Percentiles rank a stretch among this genome's conserved stretches.
Evolutionary conservation across 2,888 invertebrate species (phyloP).

Genomic region (Eupithecia subumbrata): DNA sequence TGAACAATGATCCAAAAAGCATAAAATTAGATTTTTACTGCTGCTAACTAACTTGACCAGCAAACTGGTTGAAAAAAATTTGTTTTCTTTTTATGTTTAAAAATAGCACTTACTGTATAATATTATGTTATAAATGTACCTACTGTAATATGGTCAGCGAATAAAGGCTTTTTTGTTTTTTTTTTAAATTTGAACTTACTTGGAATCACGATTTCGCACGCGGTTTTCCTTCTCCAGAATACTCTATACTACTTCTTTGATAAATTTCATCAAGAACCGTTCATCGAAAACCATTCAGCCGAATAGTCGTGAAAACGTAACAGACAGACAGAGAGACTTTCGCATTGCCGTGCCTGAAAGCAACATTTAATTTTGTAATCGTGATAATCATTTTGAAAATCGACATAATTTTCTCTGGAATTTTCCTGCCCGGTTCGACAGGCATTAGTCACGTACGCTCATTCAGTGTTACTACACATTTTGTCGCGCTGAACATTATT

Average conservation of each 20-base stretch:
- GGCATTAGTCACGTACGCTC: constrained; percentile 6
- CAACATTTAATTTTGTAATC: not conserved
- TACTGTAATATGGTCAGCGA: too few relatives aligned
- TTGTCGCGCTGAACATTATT: constrained; percentile 19
- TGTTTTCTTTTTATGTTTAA: too few relatives aligned
- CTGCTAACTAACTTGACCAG: too few relatives aligned
- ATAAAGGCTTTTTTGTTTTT: too few relatives aligned
- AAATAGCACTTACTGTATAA: too few relatives aligned
- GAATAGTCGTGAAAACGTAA: not conserved
- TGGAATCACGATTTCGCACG: not conserved
- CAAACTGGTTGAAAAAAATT: too few relatives aligned
- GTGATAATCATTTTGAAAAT: not conserved
- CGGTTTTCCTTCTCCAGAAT: not conserved
- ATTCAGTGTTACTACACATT: constrained; percentile 27
- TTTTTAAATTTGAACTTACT: too few relatives aligned
- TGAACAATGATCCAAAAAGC: not conserved
- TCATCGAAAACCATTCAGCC: not conserved
- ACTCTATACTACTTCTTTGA: too few relatives aligned
- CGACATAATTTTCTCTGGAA: not conserved
- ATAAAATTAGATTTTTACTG: not conserved
- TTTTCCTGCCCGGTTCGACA: not conserved
- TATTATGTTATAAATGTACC: too few relatives aligned
- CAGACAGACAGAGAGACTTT: not conserved
- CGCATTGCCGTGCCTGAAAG: not conserved
- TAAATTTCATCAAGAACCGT: not conserved